phyloP scores from a whole-genome alignment of 2,113 vertebrate species.

The Sprattus sprattus region DNA sequence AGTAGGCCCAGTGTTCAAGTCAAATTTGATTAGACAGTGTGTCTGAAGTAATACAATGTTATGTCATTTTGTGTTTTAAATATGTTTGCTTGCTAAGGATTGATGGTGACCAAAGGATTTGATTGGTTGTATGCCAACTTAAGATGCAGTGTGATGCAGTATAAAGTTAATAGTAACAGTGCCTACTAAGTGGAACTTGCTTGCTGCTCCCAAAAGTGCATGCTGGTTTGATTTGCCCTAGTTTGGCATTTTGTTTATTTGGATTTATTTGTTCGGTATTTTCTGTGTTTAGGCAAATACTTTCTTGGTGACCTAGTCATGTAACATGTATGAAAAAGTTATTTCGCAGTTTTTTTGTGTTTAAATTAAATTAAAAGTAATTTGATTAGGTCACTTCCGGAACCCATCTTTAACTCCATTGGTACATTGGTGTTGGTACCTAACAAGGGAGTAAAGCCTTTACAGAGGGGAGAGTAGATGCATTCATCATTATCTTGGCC shows the following conservation, averaged over 20 bases:
- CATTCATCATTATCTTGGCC: slow-evolving; percentile 22
- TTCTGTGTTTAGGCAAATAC: neutral
- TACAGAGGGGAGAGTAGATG: neutral
- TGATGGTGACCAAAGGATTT: neutral
- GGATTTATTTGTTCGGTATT: neutral
- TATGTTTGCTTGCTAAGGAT: neutral
- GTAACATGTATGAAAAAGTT: neutral
- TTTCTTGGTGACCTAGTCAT: neutral
- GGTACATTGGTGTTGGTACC: neutral
- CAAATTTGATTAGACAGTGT: neutral
- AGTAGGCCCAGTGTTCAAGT: too few species aligned
- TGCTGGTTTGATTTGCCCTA: neutral
- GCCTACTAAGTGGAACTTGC: neutral
- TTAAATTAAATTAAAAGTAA: neutral
- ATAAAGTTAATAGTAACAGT: neutral
- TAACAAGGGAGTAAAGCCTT: neutral
- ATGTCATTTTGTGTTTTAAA: neutral
- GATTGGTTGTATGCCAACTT: neutral
- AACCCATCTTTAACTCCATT: neutral
- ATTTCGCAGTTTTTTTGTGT: neutral
- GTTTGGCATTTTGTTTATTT: neutral
- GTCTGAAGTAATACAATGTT: neutral
- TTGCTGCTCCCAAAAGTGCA: neutral
- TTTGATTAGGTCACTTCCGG: neutral
- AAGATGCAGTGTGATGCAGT: neutral